Evolutionary conservation across 1,140 invertebrate genomes (phyloP), one percentile per base, ranked within the genome.

Genomic region (Pectinophora gossypiella): DNA sequence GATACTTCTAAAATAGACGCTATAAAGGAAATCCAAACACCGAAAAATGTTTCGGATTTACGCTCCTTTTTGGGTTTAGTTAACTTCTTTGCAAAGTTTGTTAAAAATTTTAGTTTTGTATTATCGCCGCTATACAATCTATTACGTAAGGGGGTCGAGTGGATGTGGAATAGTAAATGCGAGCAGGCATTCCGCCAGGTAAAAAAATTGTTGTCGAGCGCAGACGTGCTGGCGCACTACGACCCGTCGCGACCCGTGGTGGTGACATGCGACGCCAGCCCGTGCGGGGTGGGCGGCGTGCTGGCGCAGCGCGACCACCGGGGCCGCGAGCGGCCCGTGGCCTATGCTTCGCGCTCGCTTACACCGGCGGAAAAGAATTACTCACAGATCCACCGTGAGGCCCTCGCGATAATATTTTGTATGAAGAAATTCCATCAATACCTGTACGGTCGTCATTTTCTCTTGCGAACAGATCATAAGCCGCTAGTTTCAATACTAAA

Each of bases 381-480:
- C n/a, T n/a, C n/a, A n/a, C n/a, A n/a, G n/a, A n/a, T n/a, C n/a
- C n/a, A n/a, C n/a, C n/a, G n/a, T n/a, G n/a, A n/a, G n/a, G n/a
- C n/a, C n/a, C n/a, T n/a, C n/a, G n/a, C n/a, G n/a, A n/a, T n/a
- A n/a, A n/a, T n/a, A n/a, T n/a, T n/a, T n/a, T n/a, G n/a, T n/a
- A n/a, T n/a, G n/a, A n/a, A n/a, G n/a, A n/a, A n/a, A n/a, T n/a
- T n/a, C n/a, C n/a, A n/a, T n/a, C n/a, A n/a, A n/a, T n/a, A n/a
- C n/a, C n/a, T n/a, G n/a, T n/a, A n/a, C n/a, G n/a, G n/a, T 6
- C 53, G 70, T 4, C 53, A 69, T 19, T 88, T 90, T 47, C 61
- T 56, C 2, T 60, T 89, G 13, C 35, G 74, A 16, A 90, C 88
- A 5, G 89, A 90, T 57, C 85, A 90, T 54, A 68, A 85, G 53